Conservation (phyloP, 2,888 invertebrate species). For the Ochropleura plecta region DNA sequence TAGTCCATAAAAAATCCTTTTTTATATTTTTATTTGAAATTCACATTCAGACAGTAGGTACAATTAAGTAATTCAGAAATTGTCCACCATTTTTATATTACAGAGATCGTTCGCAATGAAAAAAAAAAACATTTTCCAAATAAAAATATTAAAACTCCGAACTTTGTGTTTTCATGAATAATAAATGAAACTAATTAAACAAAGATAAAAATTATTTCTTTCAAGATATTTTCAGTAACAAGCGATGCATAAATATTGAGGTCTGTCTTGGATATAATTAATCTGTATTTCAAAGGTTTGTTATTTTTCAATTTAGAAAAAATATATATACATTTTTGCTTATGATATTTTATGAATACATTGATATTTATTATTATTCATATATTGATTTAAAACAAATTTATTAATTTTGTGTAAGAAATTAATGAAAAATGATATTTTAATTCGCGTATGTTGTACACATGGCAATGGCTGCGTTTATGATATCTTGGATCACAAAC, state of each 20-base stretch:
- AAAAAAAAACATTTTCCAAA: neutral
- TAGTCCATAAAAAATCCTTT: too few species aligned
- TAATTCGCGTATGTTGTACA: too few species aligned
- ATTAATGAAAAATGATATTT: neutral
- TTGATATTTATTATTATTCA: neutral
- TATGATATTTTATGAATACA: neutral
- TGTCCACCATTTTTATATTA: too few species aligned
- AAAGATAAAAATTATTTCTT: constrained; percentile 19
- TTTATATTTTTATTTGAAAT: too few species aligned
- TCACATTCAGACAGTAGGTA: too few species aligned
- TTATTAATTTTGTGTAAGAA: neutral
- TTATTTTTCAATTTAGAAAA: constrained; percentile 20
- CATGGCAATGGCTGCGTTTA: too few species aligned
- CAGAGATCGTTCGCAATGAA: neutral
- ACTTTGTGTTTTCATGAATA: neutral
- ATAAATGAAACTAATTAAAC: constrained; percentile 13
- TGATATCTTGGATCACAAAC: neutral
- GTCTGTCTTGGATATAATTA: constrained; percentile 11
- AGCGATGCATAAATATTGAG: constrained; percentile 21
- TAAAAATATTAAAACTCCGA: constrained; percentile 1
- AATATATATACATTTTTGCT: neutral
- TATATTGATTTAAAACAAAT: neutral
- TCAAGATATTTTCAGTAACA: constrained; percentile 24
- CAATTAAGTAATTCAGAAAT: neutral
- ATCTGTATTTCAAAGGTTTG: constrained; percentile 12